Percentiles rank a stretch among this genome's conserved stretches.
Evolutionary conservation across 2,888 invertebrate genomes (phyloP).

Genomic region (Cerceris ruficornis): DNA sequence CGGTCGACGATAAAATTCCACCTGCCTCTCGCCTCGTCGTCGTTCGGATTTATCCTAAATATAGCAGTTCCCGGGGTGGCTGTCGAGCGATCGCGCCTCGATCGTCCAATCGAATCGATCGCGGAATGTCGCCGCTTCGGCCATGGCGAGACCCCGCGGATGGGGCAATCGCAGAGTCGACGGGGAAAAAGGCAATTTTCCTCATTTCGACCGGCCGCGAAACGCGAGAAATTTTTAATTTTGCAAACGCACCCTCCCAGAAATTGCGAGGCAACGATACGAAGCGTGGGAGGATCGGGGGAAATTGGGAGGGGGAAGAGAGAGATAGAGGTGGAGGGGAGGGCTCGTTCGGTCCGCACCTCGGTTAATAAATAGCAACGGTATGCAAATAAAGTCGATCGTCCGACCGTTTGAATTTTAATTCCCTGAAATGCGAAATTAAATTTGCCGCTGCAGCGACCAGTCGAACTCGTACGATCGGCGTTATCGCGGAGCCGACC

Average conservation of each 20-base stretch:
- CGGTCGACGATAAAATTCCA: constrained; percentile 12
- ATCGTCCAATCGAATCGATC: too few species aligned
- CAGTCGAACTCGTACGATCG: constrained; percentile 21
- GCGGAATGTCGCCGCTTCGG: too few species aligned
- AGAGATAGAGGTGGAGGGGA: constrained; percentile 8
- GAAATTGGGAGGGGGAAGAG: not conserved
- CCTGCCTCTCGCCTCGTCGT: not conserved
- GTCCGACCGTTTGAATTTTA: constrained; percentile 69
- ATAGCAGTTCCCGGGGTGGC: too few species aligned
- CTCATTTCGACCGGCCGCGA: too few species aligned
- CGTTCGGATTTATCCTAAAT: constrained; percentile 10
- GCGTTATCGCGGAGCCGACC: constrained; percentile 23
- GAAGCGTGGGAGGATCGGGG: not conserved
- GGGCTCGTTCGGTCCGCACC: constrained; percentile 21
- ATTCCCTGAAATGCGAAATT: constrained; percentile 64
- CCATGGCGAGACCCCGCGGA: too few species aligned
- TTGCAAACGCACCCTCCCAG: too few species aligned
- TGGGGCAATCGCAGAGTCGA: too few species aligned
- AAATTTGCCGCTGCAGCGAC: constrained; percentile 52
- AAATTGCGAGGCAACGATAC: not conserved
- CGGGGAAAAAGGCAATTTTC: too few species aligned
- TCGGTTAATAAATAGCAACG: constrained; percentile 66
- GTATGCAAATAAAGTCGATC: constrained; percentile 69
- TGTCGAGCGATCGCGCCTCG: too few species aligned
- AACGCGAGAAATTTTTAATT: too few species aligned